phyloP scores from a whole-genome alignment of 2,113 vertebrate species.

The Rhodinocichla rosea region DNA sequence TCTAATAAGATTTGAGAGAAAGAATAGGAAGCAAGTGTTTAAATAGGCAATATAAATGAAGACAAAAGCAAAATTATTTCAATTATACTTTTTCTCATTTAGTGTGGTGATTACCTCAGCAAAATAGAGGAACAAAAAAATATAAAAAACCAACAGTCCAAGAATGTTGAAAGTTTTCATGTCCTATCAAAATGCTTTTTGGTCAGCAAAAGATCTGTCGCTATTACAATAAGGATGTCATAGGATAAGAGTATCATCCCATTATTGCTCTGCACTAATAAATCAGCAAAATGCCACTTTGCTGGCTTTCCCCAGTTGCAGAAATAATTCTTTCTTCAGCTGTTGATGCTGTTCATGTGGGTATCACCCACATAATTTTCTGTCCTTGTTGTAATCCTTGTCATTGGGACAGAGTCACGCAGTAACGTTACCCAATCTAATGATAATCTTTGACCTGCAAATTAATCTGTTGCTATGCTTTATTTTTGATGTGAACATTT shows the following conservation, averaged over 20 bases:
- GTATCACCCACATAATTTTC: neutral
- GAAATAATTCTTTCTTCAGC: neutral
- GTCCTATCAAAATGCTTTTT: neutral
- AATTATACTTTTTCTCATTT: neutral
- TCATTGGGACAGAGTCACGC: neutral
- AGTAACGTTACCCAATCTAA: neutral
- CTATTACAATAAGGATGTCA: neutral
- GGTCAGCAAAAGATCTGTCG: neutral
- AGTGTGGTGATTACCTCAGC: neutral
- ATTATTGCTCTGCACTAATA: neutral
- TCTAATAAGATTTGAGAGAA: neutral
- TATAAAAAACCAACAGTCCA: rapidly evolving
- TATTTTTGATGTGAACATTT: neutral
- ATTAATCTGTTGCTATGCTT: neutral
- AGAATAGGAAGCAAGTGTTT: neutral
- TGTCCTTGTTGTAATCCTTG: neutral
- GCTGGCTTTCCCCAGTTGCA: neutral
- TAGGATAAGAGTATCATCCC: neutral
- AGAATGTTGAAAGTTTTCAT: neutral
- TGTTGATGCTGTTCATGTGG: neutral
- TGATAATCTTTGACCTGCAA: neutral
- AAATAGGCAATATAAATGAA: neutral
- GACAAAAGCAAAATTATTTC: neutral
- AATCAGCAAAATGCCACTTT: neutral
- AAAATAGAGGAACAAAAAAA: neutral